Conservation (phyloP, 2,113 vertebrate species). For the Sorex fumeus region DNA sequence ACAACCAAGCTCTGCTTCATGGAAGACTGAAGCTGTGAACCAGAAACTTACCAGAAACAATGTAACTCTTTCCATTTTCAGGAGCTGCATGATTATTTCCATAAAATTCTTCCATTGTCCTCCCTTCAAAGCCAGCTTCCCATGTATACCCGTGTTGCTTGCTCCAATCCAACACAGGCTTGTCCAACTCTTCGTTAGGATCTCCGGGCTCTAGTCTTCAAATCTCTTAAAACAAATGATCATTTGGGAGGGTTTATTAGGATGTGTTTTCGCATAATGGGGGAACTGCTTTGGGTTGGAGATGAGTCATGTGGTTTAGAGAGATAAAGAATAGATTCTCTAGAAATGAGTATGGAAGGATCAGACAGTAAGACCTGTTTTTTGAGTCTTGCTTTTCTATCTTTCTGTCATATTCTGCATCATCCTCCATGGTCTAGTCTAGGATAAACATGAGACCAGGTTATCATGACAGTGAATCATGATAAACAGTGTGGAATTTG, state of each 20-base stretch:
- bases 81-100: neutral
- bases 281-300: neutral
- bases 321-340: neutral
- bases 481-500: neutral
- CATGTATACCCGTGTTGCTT: neutral
- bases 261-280: neutral
- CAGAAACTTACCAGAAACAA: neutral
- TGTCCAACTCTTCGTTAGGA: neutral
- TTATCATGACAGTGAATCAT: neutral
- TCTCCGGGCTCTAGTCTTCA: neutral
- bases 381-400: neutral
- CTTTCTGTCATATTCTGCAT: neutral
- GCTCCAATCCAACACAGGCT: neutral
- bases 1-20: neutral
- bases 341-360: neutral
- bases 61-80: neutral
- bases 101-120: neutral
- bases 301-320: neutral
- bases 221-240: constrained; percentile 6
- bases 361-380: neutral
- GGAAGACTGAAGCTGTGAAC: neutral
- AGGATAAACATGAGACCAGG: neutral
- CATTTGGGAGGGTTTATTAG: neutral
- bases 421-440: neutral
- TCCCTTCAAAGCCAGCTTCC: neutral